Conservation (phyloP, 2,113 vertebrate genomes). For the Coryphaenoides rupestris region DNA sequence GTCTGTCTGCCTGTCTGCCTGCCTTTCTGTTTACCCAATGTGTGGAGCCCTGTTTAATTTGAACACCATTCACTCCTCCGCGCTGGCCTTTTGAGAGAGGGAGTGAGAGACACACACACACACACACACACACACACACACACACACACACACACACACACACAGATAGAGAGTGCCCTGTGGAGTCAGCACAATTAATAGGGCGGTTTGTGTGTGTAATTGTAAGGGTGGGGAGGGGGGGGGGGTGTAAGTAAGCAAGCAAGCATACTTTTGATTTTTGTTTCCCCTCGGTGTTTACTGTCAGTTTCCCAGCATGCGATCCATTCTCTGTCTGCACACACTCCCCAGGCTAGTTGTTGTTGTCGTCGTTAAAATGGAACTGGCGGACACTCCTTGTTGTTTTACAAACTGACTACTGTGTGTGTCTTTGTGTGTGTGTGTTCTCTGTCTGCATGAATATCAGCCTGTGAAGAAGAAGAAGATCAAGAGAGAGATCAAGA, state of each 20-base stretch:
- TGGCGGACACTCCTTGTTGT: too few relatives aligned
- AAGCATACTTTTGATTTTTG: too few relatives aligned
- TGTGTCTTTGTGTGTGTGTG: not conserved
- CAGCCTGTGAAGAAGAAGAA: conserved; percentile 96
- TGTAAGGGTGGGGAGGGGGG: not conserved
- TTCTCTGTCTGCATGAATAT: conserved; percentile 17
- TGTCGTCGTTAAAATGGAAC: too few relatives aligned
- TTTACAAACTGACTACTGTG: not conserved
- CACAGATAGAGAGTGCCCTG: not conserved
- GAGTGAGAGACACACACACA: not conserved
- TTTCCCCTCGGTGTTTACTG: too few relatives aligned
- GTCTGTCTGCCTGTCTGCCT: not conserved
- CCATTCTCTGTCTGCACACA: too few relatives aligned
- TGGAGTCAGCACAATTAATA: not conserved
- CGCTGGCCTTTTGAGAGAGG: not conserved
- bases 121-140: too few relatives aligned
- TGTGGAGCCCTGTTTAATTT: too few relatives aligned
- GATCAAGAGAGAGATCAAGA: conserved; percentile 93
- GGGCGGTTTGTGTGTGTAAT: not conserved
- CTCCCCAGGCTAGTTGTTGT: too few relatives aligned
- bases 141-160: too few relatives aligned
- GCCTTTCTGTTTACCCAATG: too few relatives aligned
- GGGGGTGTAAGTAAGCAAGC: not conserved
- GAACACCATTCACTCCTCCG: not conserved
- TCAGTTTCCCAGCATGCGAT: too few relatives aligned